Evolutionary conservation across 2,888 invertebrate species (phyloP), one percentile per base, ranked within the genome.

Genomic region (Tachina fera): DNA sequence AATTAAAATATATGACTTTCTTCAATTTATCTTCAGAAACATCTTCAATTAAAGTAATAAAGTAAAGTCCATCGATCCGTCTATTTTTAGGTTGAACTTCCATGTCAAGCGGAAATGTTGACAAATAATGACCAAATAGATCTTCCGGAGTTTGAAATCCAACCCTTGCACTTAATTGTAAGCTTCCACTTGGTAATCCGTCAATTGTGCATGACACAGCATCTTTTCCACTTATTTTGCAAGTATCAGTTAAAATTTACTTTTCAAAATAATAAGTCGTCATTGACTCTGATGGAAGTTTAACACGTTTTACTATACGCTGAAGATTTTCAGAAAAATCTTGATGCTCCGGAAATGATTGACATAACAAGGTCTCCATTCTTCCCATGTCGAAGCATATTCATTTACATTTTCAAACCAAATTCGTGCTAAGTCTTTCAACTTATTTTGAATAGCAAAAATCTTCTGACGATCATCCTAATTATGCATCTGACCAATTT

Each of bases 141-240:
- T 58, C 58, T 19, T 58, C 58, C 22, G 58, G 58, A 13, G 31
- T 58, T 58, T 31, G 58, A 58, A 58, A 58, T 58, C 58, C 58
- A 22, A 14, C 58, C 14, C 63, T 45, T 65, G 45, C 43, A 45
- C 19, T 19, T 6, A 65, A 14, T 65, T 65, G 63, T 19, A 45
- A 16, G 22, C 45, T 65, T 65, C 63, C 45, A n/a, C 45, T 11
- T 16, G 13, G 19, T 14, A 65, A 45, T 41, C 63, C 45, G 22
- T 65, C 63, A n/a, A 65, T 45, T 14, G 47, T 65, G 45, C 43
- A 65, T 19, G 63, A 65, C 13, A 65, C 63, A 22, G 63, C 63
- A 43, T 65, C 45, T 16, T 45, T 19, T 9, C 63, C 45, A 45
- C 13, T 22, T 19, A 65, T 45, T n/a, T 47, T 65, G 9, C 45